Percentiles rank a stretch among this genome's conserved stretches.
phyloP scores from a whole-genome alignment of 2,797 vertebrate species.

The Pseudochirops cupreus region DNA sequence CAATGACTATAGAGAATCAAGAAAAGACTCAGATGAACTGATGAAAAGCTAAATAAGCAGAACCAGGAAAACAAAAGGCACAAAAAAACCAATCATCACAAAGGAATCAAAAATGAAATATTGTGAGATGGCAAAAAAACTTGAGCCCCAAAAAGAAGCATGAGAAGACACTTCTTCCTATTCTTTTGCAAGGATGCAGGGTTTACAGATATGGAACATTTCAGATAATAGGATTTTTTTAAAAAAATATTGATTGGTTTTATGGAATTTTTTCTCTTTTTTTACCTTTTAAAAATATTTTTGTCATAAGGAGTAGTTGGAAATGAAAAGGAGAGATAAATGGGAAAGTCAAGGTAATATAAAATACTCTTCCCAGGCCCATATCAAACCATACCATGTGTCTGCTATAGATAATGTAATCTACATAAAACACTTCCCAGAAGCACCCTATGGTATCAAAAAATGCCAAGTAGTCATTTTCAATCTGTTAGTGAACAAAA shows the following conservation, averaged over 20 bases:
- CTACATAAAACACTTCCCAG: not conserved
- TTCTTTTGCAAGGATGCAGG: not conserved
- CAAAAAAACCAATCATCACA: not conserved
- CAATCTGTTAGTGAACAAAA: not conserved
- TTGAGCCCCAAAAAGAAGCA: not conserved
- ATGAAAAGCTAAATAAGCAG: not conserved
- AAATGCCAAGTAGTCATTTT: not conserved
- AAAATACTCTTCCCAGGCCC: not conserved
- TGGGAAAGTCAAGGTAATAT: not conserved
- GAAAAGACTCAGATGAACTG: not conserved
- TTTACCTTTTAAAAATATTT: not conserved
- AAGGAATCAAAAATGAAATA: not conserved
- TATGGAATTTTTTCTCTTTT: not conserved
- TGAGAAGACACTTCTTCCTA: not conserved
- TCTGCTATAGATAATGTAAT: not conserved
- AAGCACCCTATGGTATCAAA: not conserved
- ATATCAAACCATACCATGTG: not conserved
- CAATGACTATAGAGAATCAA: not conserved
- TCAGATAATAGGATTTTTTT: not conserved
- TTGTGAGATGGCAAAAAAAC: not conserved
- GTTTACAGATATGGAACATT: not conserved
- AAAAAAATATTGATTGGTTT: not conserved
- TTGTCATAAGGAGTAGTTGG: not conserved
- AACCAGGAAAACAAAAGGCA: not conserved
- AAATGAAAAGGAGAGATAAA: not conserved